Percentiles rank a stretch among this genome's conserved stretches.
phyloP scores from a whole-genome alignment of 2,888 invertebrate species.

The Philaethria dido region DNA sequence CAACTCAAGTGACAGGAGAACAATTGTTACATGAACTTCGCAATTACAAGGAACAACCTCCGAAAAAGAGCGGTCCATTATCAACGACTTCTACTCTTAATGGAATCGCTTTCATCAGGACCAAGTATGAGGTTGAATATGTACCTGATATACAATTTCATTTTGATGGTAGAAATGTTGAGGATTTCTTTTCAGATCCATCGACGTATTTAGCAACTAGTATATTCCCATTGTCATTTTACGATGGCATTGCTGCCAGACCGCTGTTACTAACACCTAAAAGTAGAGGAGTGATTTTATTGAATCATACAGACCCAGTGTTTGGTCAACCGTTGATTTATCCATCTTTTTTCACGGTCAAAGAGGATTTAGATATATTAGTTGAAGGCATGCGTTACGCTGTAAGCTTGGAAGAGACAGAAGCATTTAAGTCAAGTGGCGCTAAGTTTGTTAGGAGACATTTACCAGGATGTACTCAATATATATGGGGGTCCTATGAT shows the following conservation, averaged over 20 bases:
- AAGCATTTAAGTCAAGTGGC: constrained; percentile 83
- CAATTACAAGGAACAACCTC: constrained; percentile 66
- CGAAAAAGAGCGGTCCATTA: constrained; percentile 78
- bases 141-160: constrained; percentile 87
- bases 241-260: constrained; percentile 84
- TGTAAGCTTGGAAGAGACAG: constrained; percentile 83
- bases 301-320: constrained; percentile 88
- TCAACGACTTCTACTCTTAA: constrained; percentile 81
- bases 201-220: constrained; percentile 72
- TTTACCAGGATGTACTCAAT: constrained; percentile 82
- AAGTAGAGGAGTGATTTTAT: constrained; percentile 85
- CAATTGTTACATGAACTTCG: constrained; percentile 72
- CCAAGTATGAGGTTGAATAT: constrained; percentile 69
- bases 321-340: constrained; percentile 89
- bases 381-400: constrained; percentile 85
- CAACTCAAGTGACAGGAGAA: constrained; percentile 70
- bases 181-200: constrained; percentile 85
- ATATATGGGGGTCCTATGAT: constrained; percentile 84
- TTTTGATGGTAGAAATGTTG: constrained; percentile 83
- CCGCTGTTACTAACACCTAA: constrained; percentile 86
- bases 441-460: constrained; percentile 81
- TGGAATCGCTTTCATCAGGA: constrained; percentile 85
- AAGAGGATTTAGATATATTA: constrained; percentile 85
- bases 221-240: constrained; percentile 85
- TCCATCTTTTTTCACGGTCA: constrained; percentile 86